Evolutionary conservation across 2,888 invertebrate species (phyloP).

Genomic region (Phyllotreta striolata): DNA sequence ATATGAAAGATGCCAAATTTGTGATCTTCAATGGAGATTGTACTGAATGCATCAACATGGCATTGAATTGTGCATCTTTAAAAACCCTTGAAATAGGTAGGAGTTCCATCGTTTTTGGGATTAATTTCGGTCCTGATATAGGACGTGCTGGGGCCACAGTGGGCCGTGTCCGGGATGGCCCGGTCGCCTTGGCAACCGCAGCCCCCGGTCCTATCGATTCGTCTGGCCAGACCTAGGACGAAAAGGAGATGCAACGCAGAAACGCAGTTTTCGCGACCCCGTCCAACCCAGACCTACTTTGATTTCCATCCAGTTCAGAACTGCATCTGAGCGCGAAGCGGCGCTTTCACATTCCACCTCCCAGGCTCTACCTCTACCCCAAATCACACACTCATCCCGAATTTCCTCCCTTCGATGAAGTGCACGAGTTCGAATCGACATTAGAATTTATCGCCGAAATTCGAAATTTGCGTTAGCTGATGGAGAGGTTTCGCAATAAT

Average conservation of each 20-base stretch:
- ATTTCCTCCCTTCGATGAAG: too few relatives aligned
- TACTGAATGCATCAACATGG: too few relatives aligned
- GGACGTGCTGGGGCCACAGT: conserved; percentile 5
- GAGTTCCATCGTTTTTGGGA: background rate
- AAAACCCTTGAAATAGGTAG: too few relatives aligned
- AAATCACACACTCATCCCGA: background rate
- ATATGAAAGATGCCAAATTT: too few relatives aligned
- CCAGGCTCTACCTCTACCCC: conserved; percentile 14
- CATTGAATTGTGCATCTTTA: too few relatives aligned
- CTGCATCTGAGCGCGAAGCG: conserved; percentile 35
- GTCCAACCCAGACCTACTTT: conserved; percentile 31
- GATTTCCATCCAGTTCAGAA: conserved; percentile 39
- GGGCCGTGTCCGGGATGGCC: conserved; percentile 24
- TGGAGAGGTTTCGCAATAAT: conserved; percentile 19
- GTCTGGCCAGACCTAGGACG: conserved; percentile 37
- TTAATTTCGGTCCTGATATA: background rate
- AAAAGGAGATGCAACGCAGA: conserved; percentile 38
- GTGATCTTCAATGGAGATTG: too few relatives aligned
- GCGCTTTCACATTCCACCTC: conserved; percentile 13
- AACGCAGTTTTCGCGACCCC: conserved; percentile 32
- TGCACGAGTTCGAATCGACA: too few relatives aligned
- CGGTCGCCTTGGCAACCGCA: conserved; percentile 39
- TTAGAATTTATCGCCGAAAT: background rate
- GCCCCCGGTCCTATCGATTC: conserved; percentile 44
- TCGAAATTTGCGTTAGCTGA: conserved; percentile 16